These are phyloP conservation scores for Pantherophis vulpinus DNA, from an alignment of 2,797 vertebrate species.

Conservation along the genomic window DNA sequence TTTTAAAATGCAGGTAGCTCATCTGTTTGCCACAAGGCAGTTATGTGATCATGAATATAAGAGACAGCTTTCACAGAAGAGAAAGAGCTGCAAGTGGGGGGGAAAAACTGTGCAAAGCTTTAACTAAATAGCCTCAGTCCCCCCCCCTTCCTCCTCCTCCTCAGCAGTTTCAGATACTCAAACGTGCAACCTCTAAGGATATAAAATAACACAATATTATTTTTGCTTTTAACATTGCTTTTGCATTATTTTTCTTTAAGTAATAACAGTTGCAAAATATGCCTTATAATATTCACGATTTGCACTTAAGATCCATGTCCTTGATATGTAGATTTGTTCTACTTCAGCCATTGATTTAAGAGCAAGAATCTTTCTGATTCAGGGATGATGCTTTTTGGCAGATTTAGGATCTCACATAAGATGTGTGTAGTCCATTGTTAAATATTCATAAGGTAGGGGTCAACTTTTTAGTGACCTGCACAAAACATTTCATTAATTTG, in stretches of 20 bases:
- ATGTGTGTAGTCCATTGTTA: constrained; percentile 62
- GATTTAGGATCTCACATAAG: constrained; percentile 65
- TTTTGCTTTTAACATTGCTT: not conserved
- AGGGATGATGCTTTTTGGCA: constrained; percentile 52
- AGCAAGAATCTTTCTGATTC: constrained; percentile 51
- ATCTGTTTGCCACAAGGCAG: constrained; percentile 39
- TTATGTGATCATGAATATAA: constrained; percentile 9
- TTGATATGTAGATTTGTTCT: constrained; percentile 14
- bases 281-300: rapidly evolving
- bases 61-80: not conserved
- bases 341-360: constrained; percentile 56
- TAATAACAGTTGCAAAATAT: not conserved
- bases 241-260: not conserved
- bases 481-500: constrained; percentile 70
- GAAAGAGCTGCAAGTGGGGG: not conserved
- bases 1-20: constrained; percentile 15
- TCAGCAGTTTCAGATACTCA: not conserved
- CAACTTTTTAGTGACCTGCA: constrained; percentile 68
- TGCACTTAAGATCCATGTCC: not conserved
- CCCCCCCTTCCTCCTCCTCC: not conserved
- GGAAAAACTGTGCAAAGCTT: constrained; percentile 30
- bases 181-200: constrained; percentile 5
- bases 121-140: not conserved
- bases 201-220: constrained; percentile 19
- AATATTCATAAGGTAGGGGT: constrained; percentile 76